phyloP scores from a whole-genome alignment of 2,113 vertebrate genomes.

The Eclectus roratus region DNA sequence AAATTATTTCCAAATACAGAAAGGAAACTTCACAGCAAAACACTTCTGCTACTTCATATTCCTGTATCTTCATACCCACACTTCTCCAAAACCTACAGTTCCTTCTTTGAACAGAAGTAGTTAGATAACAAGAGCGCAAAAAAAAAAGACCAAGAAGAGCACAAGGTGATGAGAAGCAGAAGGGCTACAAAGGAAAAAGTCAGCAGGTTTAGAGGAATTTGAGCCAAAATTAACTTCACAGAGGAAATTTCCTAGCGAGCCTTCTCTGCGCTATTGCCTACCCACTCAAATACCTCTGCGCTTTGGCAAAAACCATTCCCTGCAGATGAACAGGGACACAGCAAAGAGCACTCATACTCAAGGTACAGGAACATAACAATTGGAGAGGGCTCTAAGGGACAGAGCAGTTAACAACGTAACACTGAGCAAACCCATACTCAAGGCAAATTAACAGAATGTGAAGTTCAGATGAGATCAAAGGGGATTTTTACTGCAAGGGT shows the following conservation, averaged over 20 bases:
- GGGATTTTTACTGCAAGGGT: background rate
- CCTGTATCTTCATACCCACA: background rate
- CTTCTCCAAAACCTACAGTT: constrained; percentile 14
- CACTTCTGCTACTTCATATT: constrained; percentile 3
- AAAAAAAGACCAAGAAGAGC: background rate
- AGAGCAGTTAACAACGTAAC: background rate
- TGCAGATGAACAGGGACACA: background rate
- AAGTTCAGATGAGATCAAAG: background rate
- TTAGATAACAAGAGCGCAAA: background rate
- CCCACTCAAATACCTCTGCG: background rate
- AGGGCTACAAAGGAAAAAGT: background rate
- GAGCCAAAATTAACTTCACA: constrained; percentile 37
- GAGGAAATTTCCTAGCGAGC: constrained; percentile 50
- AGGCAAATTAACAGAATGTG: background rate
- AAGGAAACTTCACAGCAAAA: background rate
- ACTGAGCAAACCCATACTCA: background rate
- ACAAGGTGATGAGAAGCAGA: constrained; percentile 18
- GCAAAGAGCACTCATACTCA: background rate
- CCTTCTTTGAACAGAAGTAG: background rate
- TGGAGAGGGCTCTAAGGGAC: background rate
- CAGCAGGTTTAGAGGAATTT: constrained; percentile 37
- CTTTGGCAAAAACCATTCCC: background rate
- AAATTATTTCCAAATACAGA: constrained; percentile 10
- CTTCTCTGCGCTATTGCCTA: background rate
- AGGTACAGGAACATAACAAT: background rate